Base-by-base conservation (phyloP, 2,888 invertebrate species). In the Stenotaenia linearis region DNA sequence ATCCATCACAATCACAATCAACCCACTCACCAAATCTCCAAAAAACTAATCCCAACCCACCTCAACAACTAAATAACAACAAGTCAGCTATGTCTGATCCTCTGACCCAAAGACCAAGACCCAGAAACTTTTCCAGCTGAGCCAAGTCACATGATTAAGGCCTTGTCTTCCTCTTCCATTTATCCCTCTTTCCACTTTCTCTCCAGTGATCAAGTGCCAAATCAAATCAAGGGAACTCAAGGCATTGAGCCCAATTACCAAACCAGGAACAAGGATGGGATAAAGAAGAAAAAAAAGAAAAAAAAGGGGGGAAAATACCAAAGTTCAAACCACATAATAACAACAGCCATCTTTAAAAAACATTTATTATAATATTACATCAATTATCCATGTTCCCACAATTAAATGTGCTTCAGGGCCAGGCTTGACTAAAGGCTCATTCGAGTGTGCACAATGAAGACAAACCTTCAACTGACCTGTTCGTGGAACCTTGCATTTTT, bases 201-300 rank as follows among this genome's bases (percentile, higher is more conserved):
- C 56, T 40, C 10, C 7, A 15, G 40, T 23, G 56, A 56, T 21
- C 56, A 56, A 56, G 56, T 56, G 56, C 56, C 56, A 56, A 56
- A 56, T 56, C 56, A 56, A 56, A 56, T 56, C 56, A 21, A 21
- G 21, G 9, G 40, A 3, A 4, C 21, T 56, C 21, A 56, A 56
- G 56, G 56, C 56, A 56, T 56, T 56, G 56, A 56, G 56, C 56
- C 56, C 56, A 56, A 56, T 56, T 56, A 56, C 56, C 23, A 23
- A 18, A 23, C 23, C 56, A 56, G 56, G 23, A 18, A 56, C 6
- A 21, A 56, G 21, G 7, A 21, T n/a, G 18, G n/a, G n/a, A n/a
- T n/a, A 45, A 45, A 5, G 6, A 45, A 15, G 12, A 15, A 45
- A 12, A 45, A 15, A 45, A 15, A 9, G 4, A 6, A 37, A 37